Conservation (phyloP, 2,888 invertebrate genomes). For the Melanostoma mellinum region DNA sequence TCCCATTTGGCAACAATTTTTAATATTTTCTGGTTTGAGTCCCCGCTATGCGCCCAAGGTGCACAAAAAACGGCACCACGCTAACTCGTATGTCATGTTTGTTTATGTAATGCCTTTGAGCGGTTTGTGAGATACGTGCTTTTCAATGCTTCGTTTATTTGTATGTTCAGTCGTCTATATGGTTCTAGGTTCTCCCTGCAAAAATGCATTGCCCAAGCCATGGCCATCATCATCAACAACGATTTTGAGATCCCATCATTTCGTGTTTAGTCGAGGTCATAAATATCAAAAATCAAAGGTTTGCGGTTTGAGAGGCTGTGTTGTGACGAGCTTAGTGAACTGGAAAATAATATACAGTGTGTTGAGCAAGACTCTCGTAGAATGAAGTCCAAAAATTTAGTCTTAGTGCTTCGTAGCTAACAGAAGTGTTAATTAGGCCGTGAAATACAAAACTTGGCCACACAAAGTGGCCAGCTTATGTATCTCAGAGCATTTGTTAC, state of each 20-base stretch:
- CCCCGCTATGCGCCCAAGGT: background rate
- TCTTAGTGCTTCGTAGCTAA: too few relatives aligned
- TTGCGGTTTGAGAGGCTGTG: conserved; percentile 12
- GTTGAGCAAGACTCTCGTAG: too few relatives aligned
- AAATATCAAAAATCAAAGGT: conserved; percentile 51
- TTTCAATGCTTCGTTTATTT: conserved; percentile 20
- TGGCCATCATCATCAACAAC: conserved; percentile 30
- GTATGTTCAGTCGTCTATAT: conserved; percentile 22
- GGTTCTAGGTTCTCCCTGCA: background rate
- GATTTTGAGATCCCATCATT: conserved; percentile 62
- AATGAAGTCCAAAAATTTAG: too few relatives aligned
- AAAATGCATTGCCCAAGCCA: too few relatives aligned
- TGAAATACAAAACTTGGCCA: too few relatives aligned
- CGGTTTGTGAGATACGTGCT: conserved; percentile 45
- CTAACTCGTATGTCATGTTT: conserved; percentile 44
- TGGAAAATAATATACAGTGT: background rate
- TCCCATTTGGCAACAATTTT: conserved; percentile 41
- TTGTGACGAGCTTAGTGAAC: conserved; percentile 15
- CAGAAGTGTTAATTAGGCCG: too few relatives aligned
- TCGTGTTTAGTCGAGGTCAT: conserved; percentile 56
- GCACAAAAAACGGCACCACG: background rate
- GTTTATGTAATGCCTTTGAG: conserved; percentile 49
- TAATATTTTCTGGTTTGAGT: conserved; percentile 29
- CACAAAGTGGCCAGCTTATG: too few relatives aligned
- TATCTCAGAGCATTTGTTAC: too few relatives aligned